phyloP scores from a whole-genome alignment of 1,140 invertebrate species.

The Daktulosphaira vitifoliae region DNA sequence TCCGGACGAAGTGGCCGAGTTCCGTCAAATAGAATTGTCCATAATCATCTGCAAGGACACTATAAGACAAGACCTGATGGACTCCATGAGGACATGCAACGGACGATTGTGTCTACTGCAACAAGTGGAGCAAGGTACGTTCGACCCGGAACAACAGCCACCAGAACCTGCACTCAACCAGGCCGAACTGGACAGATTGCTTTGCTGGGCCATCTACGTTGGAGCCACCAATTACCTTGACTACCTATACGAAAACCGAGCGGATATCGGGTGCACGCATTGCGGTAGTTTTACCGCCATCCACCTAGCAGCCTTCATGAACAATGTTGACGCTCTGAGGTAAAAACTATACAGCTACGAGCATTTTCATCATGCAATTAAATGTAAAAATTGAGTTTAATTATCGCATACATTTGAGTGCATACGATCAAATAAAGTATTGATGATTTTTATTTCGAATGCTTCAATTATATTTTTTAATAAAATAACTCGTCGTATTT shows the following conservation, averaged over 20 bases:
- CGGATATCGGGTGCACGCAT: slow-evolving; percentile 57
- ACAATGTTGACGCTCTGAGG: slow-evolving; percentile 56
- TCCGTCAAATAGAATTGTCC: slow-evolving; percentile 49
- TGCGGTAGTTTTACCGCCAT: slow-evolving; percentile 56
- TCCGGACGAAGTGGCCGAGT: not conserved
- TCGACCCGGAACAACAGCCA: slow-evolving; percentile 45
- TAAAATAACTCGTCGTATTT: too few relatives aligned
- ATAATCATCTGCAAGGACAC: slow-evolving; percentile 63
- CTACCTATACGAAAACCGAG: slow-evolving; percentile 52
- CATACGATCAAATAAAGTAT: too few relatives aligned
- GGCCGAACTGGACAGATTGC: slow-evolving; percentile 44
- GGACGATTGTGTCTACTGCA: slow-evolving; percentile 57
- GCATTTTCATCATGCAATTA: too few relatives aligned
- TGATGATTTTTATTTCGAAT: too few relatives aligned
- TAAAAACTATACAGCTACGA: not conserved
- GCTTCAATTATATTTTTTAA: too few relatives aligned
- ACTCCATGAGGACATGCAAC: slow-evolving; percentile 58
- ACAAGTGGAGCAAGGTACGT: slow-evolving; percentile 57
- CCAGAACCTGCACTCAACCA: slow-evolving; percentile 4
- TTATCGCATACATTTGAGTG: too few relatives aligned
- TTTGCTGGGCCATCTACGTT: slow-evolving; percentile 61
- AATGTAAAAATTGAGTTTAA: too few relatives aligned
- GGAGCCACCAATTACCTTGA: slow-evolving; percentile 54
- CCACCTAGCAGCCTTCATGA: slow-evolving; percentile 67
- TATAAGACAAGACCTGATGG: slow-evolving; percentile 58